Base-by-base conservation (phyloP, 2,797 vertebrate genomes). In the Triplophysa bombifrons region DNA sequence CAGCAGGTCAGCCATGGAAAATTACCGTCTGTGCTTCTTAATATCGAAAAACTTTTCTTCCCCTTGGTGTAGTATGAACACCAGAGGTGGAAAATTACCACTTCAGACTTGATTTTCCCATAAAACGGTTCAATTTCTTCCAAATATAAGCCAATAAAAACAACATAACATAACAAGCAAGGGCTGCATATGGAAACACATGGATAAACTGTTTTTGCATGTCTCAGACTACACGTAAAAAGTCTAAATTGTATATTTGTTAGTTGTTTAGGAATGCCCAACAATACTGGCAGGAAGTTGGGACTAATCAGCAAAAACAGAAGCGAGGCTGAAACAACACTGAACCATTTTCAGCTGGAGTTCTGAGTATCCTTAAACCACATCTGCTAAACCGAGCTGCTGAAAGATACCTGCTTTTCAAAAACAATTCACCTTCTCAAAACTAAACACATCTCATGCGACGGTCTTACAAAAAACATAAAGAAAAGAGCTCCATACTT, bases 261-360 rank as follows among this genome's bases (percentile, higher is more conserved):
- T 84, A 48, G 50, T 61, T n/a, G 68, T 78, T 61, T 63, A 51
- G 56, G 70, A 72, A 73, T 70, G 67, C 63, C n/a, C 63, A 58
- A 53, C 41, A 82, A 81, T 74, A 38, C 58, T 48, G 72, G 50
- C 76, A 85, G 85, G 85, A 87, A 83, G 76, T 48, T 67, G 22
- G 72, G 73, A 69, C 61, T 48, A 72, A 53, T 58, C 61, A 51
- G 80, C 44, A 66, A 74, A 83, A 84, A 75, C 76, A 78, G 30
- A 41, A 48, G 66, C 72, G 55, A 81, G 60, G 76, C 84, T 86
- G 78, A 85, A 86, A 78, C 79, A 83, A 84, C 82, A 82, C 65
- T 56, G n/a, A 80, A 85, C 65, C 27, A 17, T 55, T 82, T 74
- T 27, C 66, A 80, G 19, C 25, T 20, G 13, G 34, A 65, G 38